These are phyloP conservation scores for Cladopsammia gracilis DNA, from an alignment of 64 coral and sea anemone genomes.

Conservation along the genomic window DNA sequence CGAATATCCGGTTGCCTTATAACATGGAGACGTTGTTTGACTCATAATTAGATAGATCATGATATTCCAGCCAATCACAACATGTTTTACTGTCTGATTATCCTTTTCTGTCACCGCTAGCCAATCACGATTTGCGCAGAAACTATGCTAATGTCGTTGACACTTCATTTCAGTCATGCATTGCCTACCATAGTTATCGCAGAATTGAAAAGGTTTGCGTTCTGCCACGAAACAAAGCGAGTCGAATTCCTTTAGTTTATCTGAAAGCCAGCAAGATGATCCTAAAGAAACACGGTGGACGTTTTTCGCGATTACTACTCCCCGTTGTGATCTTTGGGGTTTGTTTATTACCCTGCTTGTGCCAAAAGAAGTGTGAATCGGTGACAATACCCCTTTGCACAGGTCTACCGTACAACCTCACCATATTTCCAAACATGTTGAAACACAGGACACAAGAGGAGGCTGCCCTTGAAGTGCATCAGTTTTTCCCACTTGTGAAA, in stretches of 20 bases:
- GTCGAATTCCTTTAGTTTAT: not conserved
- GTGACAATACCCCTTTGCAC: slow-evolving; percentile 85
- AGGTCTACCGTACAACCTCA: slow-evolving; percentile 85
- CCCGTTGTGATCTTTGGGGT: slow-evolving; percentile 55
- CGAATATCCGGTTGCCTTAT: slow-evolving; percentile 37
- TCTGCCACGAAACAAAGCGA: not conserved
- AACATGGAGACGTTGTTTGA: slow-evolving; percentile 81
- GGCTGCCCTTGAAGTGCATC: slow-evolving; percentile 87
- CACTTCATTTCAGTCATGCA: slow-evolving; percentile 17
- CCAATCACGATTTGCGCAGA: slow-evolving; percentile 40
- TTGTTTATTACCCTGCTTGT: slow-evolving; percentile 76
- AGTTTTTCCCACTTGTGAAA: slow-evolving; percentile 92
- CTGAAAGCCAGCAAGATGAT: slow-evolving; percentile 14
- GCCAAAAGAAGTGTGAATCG: slow-evolving; percentile 82
- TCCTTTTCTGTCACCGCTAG: slow-evolving; percentile 17
- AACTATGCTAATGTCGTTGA: slow-evolving; percentile 76
- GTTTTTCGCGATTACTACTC: slow-evolving; percentile 42
- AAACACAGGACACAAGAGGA: slow-evolving; percentile 89
- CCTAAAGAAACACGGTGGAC: not conserved
- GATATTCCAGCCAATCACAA: slow-evolving; percentile 71
- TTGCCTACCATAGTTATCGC: not conserved
- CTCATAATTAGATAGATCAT: slow-evolving; percentile 44
- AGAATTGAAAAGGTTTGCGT: not conserved
- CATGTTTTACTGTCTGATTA: slow-evolving; percentile 1
- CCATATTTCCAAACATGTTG: slow-evolving; percentile 92